Evolutionary conservation across 2,888 invertebrate genomes (phyloP).

Genomic region (Adelphocoris suturalis): DNA sequence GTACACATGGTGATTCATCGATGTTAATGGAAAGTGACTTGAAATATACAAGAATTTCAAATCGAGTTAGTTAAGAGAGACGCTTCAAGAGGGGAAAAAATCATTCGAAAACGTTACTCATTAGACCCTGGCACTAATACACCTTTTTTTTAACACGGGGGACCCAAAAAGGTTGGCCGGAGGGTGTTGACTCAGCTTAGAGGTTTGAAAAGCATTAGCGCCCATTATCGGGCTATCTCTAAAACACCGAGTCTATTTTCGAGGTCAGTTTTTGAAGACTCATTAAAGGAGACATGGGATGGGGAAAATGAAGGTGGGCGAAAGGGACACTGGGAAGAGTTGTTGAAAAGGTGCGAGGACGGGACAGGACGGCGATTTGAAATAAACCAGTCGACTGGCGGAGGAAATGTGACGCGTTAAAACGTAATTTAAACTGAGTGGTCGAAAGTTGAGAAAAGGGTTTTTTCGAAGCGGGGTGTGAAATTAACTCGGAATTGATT

Average conservation of each 20-base stretch:
- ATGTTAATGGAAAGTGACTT: conserved; percentile 2
- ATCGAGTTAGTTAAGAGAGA: conserved; percentile 26
- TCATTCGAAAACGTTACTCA: conserved; percentile 24
- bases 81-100: background rate
- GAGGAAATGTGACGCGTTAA: conserved; percentile 3
- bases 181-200: conserved; percentile 52
- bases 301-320: conserved; percentile 41
- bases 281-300: conserved; percentile 34
- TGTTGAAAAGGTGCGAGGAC: background rate
- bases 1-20: background rate
- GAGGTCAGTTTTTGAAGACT: conserved; percentile 67
- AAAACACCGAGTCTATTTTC: conserved; percentile 67
- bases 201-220: conserved; percentile 68
- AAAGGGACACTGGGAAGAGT: background rate
- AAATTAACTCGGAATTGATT: conserved; percentile 49
- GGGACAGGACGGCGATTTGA: background rate
- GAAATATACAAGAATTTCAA: conserved; percentile 4
- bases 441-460: background rate
- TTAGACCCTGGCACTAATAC: conserved; percentile 39
- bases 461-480: conserved; percentile 6
- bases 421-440: conserved; percentile 7
- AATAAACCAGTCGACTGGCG: background rate
- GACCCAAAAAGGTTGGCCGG: background rate
- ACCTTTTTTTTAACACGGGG: background rate
- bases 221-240: conserved; percentile 70